Evolutionary conservation across 2,888 invertebrate species (phyloP), one percentile per base, ranked within the genome.

Genomic region (Drosophila atripex): DNA sequence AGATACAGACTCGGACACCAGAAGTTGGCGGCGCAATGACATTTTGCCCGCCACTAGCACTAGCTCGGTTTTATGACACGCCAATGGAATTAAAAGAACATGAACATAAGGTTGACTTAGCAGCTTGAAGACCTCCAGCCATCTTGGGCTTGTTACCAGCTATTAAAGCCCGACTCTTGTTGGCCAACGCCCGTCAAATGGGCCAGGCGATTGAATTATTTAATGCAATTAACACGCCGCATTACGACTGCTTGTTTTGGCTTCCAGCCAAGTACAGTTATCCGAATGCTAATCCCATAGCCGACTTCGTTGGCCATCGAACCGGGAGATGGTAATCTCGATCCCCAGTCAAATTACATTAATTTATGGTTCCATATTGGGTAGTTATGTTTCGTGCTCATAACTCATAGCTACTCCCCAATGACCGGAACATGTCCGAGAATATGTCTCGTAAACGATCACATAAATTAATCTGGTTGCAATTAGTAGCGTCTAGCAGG

Each of bases 1-100:
- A 39, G n/a, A 51, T 18, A 41, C 52, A 45, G 28, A 50, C 66
- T 59, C 74, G 55, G 32, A 76, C 32, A 83, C 86, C 86, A 85
- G 86, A 87, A 82, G 64, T 73, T 60, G 76, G 66, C 52, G 46
- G 58, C 70, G 61, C 76, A 80, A 87, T 82, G 76, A 54, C 88
- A 87, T 64, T 71, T 70, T 52, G 30, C 39, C 18, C 18, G 39
- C 18, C 14, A 16, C 16, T 41, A 41, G 28, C 14, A 16, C 16
- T 41, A 41, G 28, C 50, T 63, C 49, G 35, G 30, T 58, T 80
- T 72, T 60, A 78, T 75, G 75, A 43, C 59, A 70, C 53, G 30
- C 49, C 63, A 71, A 64, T 69, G 50, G 71, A 68, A 56, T 41
- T 30, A n/a, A 51, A 60, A 39, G 49, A 60, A 51, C 47, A 59